phyloP scores from a whole-genome alignment of 2,797 vertebrate species.

The Botia almorhae region DNA sequence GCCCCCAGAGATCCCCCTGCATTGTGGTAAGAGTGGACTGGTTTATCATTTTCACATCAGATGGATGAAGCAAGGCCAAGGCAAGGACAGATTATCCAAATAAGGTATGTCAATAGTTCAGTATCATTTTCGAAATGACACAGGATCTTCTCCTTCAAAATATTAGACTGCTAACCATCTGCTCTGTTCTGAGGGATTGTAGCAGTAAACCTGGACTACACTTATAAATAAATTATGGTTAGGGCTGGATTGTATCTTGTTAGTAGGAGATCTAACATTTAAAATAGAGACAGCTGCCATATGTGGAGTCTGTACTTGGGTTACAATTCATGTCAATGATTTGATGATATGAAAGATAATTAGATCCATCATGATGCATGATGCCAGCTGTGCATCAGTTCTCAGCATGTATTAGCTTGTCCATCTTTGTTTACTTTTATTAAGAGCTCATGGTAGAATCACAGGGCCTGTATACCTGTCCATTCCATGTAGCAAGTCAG shows the following conservation, averaged over 20 bases:
- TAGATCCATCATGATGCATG: constrained; percentile 33
- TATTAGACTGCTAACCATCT: constrained; percentile 54
- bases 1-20: no score
- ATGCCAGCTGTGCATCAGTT: constrained; percentile 11
- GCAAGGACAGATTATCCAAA: constrained; percentile 47
- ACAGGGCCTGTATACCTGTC: constrained; percentile 81
- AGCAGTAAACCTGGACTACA: constrained; percentile 52
- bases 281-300: constrained; percentile 57
- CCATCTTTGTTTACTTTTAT: background rate
- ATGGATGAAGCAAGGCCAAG: constrained; percentile 9
- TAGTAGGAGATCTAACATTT: constrained; percentile 56
- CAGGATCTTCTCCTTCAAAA: constrained; percentile 48
- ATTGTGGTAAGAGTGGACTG: background rate
- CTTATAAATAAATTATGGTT: constrained; percentile 59
- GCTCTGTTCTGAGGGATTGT: constrained; percentile 51
- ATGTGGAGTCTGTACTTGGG: constrained; percentile 41
- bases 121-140: constrained; percentile 59
- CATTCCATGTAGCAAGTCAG: constrained; percentile 78
- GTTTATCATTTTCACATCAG: constrained; percentile 10
- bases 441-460: background rate
- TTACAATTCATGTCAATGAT: constrained; percentile 48
- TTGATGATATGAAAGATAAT: constrained; percentile 48
- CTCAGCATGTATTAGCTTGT: background rate
- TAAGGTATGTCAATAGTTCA: constrained; percentile 50
- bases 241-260: constrained; percentile 52